Base-by-base conservation (phyloP, 2,888 invertebrate genomes). In the Erebia ligea region DNA sequence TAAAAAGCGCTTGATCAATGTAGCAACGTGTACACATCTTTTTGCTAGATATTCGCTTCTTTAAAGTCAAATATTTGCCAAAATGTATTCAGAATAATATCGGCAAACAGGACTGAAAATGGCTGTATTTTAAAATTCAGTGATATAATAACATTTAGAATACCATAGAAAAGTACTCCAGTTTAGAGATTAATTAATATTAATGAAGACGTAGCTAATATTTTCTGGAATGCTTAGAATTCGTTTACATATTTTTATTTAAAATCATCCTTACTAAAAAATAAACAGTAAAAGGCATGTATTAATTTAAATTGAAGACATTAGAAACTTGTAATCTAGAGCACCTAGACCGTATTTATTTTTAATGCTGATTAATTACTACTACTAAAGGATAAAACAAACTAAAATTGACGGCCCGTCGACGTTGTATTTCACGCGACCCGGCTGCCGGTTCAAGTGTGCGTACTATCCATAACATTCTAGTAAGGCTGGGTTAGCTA, bases 31-130 rank as follows among this genome's bases (percentile, higher is more conserved):
- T 66, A 67, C 21, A 25, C 66, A 48, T 48, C 50, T 70, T 65
- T 40, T 56, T 50, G 63, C 68, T 72, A 72, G 72, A 42, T 45
- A 45, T 56, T 67, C 21, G 68, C 71, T 71, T 74, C 69, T 72
- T 59, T 66, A 66, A 70, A 73, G 70, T 73, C 70, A 63, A 58
- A 40, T 34, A 40, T 65, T 70, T 76, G 72, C 68, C 73, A 75
- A 78, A 76, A 82, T 10, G 80, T 83, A 80, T 84, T 34, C 34
- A 34, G 34, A 34, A 34, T 80, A 84, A 83, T 45, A 79, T 72
- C 70, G 68, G 84, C 86, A 85, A 82, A 75, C 79, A 76, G 79
- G 89, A 90, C 89, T 90, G 90, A 89, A 79, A 81, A 85, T 79
- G 90, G 90, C 89, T 90, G 88, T 89, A 61, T 48, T 48, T 75